A percentile compares a stretch with the other conserved stretches of the same genome.
Conservation (phyloP, 2,113 vertebrate species). For the Prinia subflava region DNA sequence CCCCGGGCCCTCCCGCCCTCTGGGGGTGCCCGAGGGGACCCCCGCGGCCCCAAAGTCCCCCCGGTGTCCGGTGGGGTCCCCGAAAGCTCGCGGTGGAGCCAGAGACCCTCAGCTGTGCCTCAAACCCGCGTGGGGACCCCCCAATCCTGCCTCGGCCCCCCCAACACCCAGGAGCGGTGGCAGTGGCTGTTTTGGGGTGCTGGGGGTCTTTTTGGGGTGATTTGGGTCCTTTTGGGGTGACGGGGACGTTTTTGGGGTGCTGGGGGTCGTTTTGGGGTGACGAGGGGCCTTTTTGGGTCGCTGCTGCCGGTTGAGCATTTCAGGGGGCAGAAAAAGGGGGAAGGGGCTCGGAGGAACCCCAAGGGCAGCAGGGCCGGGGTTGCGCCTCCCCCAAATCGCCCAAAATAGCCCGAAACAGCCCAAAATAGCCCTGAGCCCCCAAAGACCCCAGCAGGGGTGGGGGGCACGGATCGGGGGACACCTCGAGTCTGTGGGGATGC, state of each 20-base stretch:
- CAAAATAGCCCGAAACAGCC: not conserved
- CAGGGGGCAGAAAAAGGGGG: not conserved
- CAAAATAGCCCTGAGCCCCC: not conserved
- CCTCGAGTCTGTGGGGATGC: not conserved
- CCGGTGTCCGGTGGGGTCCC: not conserved
- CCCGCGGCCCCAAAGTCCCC: not conserved
- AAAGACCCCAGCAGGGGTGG: accelerated
- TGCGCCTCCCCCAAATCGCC: not conserved
- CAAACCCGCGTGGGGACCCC: not conserved
- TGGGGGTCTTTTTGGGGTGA: not conserved
- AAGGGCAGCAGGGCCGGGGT: not conserved
- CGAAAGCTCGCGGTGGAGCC: too few species aligned
- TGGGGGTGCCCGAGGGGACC: too few species aligned
- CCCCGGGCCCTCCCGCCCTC: too few species aligned
- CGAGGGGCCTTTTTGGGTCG: too few species aligned
- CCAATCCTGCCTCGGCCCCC: accelerated
- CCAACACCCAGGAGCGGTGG: not conserved
- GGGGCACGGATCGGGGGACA: not conserved
- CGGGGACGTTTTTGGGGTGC: too few species aligned
- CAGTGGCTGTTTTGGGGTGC: not conserved
- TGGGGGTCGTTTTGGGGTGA: too few species aligned
- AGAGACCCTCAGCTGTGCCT: too few species aligned
- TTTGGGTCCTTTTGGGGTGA: too few species aligned
- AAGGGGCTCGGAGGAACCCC: not conserved
- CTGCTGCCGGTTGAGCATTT: accelerated